Conservation (phyloP, 2,888 invertebrate genomes). For the Conops quadrifasciatus region DNA sequence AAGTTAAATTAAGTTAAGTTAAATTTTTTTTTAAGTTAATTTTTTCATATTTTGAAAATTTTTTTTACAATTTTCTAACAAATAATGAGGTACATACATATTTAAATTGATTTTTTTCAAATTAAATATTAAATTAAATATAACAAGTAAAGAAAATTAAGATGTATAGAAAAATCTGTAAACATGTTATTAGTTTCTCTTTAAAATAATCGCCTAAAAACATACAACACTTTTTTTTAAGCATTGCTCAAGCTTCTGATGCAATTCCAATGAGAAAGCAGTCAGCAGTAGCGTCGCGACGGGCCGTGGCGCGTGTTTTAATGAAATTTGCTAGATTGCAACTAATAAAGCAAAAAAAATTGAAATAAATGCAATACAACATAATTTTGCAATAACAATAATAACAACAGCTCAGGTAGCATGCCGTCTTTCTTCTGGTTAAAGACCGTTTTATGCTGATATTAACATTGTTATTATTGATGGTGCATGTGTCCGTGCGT, state of each 20-base stretch:
- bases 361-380: constrained; percentile 28
- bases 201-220: constrained; percentile 9
- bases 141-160: background rate
- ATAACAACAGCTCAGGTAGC: background rate
- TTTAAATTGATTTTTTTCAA: background rate
- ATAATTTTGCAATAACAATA: constrained; percentile 2
- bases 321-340: background rate
- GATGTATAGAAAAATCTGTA: background rate
- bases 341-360: constrained; percentile 14
- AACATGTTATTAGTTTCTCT: background rate
- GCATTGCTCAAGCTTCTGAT: background rate
- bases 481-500: constrained; percentile 6
- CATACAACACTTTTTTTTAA: background rate
- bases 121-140: background rate
- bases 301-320: no score
- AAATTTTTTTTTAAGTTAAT: no score
- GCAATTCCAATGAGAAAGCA: constrained; percentile 46
- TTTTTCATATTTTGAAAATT: no score
- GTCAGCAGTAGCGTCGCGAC: no score
- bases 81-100: no score
- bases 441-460: background rate
- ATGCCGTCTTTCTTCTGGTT: constrained; percentile 5
- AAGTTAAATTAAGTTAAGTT: no score
- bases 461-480: background rate
- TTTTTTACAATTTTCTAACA: no score